Evolutionary conservation across 2,113 vertebrate species (phyloP).

Genomic region (Ursus arctos): DNA sequence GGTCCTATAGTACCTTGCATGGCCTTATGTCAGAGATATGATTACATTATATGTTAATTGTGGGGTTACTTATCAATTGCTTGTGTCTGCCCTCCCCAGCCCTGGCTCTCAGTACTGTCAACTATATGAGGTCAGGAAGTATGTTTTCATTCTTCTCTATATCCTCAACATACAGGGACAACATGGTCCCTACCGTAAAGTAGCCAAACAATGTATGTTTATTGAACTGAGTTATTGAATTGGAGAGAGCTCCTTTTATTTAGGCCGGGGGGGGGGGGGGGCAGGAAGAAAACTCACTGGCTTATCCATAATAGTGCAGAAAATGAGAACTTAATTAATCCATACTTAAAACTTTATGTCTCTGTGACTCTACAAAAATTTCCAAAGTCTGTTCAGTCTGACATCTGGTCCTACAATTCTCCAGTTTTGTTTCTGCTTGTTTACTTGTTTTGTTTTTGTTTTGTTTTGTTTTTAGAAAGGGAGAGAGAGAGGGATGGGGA

Average conservation of each 20-base stretch:
- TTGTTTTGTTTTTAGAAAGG: not conserved
- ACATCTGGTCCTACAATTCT: slow-evolving; percentile 17
- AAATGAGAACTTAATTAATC: slow-evolving; percentile 50
- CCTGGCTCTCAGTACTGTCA: not conserved
- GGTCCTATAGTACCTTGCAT: not conserved
- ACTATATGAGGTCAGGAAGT: not conserved
- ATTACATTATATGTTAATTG: not conserved
- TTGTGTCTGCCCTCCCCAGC: not conserved
- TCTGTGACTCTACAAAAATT: not conserved
- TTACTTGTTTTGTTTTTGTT: not conserved
- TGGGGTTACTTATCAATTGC: not conserved
- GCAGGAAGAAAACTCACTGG: not conserved
- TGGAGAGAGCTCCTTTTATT: slow-evolving; percentile 7
- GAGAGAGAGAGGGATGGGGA: not conserved
- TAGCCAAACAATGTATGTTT: slow-evolving; percentile 8
- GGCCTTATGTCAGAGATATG: not conserved
- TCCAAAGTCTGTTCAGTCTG: not conserved
- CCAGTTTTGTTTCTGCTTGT: not conserved
- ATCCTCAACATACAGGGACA: not conserved
- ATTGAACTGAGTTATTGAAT: slow-evolving; percentile 30
- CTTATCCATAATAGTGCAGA: not conserved
- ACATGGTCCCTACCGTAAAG: not conserved
- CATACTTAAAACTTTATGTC: slow-evolving; percentile 28
- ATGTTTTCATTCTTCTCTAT: slow-evolving; percentile 14
- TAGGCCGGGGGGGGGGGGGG: not conserved